Percentiles rank a stretch among this genome's conserved stretches.
phyloP scores from a whole-genome alignment of 2,888 invertebrate species.

The Eristalis arbustorum region DNA sequence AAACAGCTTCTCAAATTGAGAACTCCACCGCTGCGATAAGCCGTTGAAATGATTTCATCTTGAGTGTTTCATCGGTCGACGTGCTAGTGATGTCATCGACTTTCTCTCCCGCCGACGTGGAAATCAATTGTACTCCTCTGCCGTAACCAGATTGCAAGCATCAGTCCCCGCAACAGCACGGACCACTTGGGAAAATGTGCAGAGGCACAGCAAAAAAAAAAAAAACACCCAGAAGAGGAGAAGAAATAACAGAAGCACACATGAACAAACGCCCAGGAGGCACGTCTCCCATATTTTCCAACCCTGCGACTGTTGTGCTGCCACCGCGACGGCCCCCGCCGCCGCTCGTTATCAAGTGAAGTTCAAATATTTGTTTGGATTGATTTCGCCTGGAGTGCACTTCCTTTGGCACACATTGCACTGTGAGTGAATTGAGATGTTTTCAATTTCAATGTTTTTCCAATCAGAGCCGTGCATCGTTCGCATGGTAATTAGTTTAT shows the following conservation, averaged over 20 bases:
- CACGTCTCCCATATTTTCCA: background rate
- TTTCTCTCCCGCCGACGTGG: too few species aligned
- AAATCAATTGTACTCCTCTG: background rate
- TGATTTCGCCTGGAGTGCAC: constrained; percentile 21
- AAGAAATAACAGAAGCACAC: background rate
- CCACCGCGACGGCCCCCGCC: background rate
- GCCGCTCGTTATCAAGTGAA: background rate
- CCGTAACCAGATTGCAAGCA: background rate
- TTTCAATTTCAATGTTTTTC: constrained; percentile 1
- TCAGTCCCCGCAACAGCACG: background rate
- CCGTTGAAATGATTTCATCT: too few species aligned
- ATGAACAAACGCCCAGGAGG: background rate
- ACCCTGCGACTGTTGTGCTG: background rate
- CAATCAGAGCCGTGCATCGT: background rate
- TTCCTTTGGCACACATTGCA: constrained; percentile 23
- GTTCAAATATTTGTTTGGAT: constrained; percentile 23
- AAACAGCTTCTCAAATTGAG: background rate
- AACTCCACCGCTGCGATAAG: too few species aligned
- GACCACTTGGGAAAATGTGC: background rate
- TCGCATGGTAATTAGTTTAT: background rate
- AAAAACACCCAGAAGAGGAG: background rate
- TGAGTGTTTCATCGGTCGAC: too few species aligned
- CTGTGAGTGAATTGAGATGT: constrained; percentile 5
- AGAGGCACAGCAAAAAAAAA: background rate
- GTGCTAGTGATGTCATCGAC: too few species aligned